Evolutionary conservation across 2,797 vertebrate species (phyloP), one percentile per base, ranked within the genome.

Genomic region (Melanotaenia boesemani): DNA sequence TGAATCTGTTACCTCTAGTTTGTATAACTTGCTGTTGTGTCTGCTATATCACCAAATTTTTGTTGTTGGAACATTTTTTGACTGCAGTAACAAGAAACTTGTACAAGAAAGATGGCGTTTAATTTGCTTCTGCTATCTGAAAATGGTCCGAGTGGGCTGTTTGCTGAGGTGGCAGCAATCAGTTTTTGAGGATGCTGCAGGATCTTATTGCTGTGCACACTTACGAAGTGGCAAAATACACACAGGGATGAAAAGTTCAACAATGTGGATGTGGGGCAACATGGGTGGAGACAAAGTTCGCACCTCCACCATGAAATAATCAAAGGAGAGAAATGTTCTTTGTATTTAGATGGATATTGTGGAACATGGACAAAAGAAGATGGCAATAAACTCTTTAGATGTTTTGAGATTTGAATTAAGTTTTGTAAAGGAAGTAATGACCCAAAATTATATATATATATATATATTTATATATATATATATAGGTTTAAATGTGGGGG

Each of bases 241-340:
- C 76, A 74, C 63, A 10, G 24, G 34, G 69, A 77, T 76, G 70
- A 11, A 30, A 74, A 55, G 72, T 89, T 86, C 34, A 68, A 36
- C 72, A 60, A 13, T 0, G 2, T 58, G 44, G 1, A 69, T 67
- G 67, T 60, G 1, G 74, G 44, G 36, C 50, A 5, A 24, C 68
- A 10, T 2, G 55, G 65, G 62, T 36, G 62, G 60, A 68, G 50
- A 56, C 34, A 13, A 15, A 20, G 30, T 28, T 41, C 11, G 3
- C 28, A 13, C 65, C 65, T 26, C 52, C 24, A 56, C 16, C 24
- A 1, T 5, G 16, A 5, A 5, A 26, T 11, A 56, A 4, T 41
- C 18, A 20, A 70, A 12, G 20, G 22, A 20, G 26, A 61, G 8
- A 24, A 18, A 36, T 20, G 11, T 69, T 1, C 15, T 28, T 26